These are phyloP conservation scores for Spinus olivaceus DNA, from an alignment of 2,797 vertebrate genomes.

Conservation along the genomic window DNA sequence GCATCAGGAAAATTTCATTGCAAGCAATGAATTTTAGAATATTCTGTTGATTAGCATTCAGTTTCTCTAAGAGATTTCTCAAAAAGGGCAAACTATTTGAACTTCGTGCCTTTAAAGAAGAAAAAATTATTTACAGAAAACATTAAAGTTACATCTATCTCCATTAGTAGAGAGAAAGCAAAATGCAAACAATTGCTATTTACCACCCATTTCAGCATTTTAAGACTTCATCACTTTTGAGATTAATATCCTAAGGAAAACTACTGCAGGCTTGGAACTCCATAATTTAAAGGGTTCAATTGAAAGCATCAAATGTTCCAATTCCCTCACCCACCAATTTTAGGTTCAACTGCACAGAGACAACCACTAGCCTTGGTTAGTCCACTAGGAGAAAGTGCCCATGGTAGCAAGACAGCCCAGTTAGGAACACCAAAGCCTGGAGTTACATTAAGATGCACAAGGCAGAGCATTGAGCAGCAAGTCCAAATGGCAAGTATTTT, in stretches of 20 bases:
- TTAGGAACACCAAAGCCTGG: not conserved
- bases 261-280: not conserved
- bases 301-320: not conserved
- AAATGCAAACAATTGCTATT: not conserved
- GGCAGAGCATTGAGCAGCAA: not conserved
- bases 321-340: not conserved
- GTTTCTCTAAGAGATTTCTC: conserved; percentile 90
- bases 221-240: not conserved
- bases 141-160: not conserved
- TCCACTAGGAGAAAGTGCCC: not conserved
- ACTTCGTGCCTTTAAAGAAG: conserved; percentile 82
- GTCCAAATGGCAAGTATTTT: not conserved
- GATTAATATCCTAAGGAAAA: not conserved
- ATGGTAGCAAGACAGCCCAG: not conserved
- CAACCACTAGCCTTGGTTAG: not conserved
- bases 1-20: conserved; percentile 99
- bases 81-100: conserved; percentile 88
- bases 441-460: not conserved
- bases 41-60: conserved; percentile 94
- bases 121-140: conserved; percentile 24
- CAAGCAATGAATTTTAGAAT: conserved; percentile 98
- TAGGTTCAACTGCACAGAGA: not conserved
- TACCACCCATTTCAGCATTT: not conserved
- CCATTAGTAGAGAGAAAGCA: not conserved
- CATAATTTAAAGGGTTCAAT: not conserved